Evolutionary conservation across 1,140 invertebrate species (phyloP), one percentile per base, ranked within the genome.

Genomic region (Bombus ignitus): DNA sequence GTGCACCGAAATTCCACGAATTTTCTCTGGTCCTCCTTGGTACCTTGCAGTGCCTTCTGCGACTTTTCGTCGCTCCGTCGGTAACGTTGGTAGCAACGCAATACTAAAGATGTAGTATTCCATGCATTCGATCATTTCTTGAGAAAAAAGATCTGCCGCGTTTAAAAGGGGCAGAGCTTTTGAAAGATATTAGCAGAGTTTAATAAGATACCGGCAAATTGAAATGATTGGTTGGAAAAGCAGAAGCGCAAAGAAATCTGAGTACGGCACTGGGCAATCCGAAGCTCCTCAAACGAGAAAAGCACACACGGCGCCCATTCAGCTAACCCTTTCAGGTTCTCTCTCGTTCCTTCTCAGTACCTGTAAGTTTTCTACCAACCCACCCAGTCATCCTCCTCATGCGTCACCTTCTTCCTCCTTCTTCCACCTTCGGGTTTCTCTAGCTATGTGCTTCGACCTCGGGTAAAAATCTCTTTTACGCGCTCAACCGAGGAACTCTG

Each of bases 221-320:
- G 77, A 90, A 81, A 87, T 75, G 78, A 85, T 85, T 87, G 71
- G 72, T 42, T 65, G 66, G 57, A 66, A 53, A 62, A 72, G 37
- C 71, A 39, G 75, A 57, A 72, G 68, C 44, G 65, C 57, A 66
- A 44, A 59, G 66, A 66, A 89, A 88, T 88, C 70, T 78, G 68
- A 15, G 77, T 89, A 92, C 93, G 88, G 88, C 88, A 88, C 93
- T 93, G 93, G 92, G 86, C 90, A 91, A 93, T 88, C 75, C 85
- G 81, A 80, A 89, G 91, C 91, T 92, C 89, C 91, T 91, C 89
- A 90, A 93, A 92, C 92, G 90, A 93, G 91, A 90, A 93, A 92
- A 91, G 89, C 91, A 93, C 91, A 93, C 92, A 92, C 90, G 91
- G 90, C 90, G 90, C 85, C 91, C 93, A 94, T 94, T 94, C 92